A percentile compares a stretch with the other conserved stretches of the same genome.
Conservation (phyloP, 1,140 invertebrate species). For the Zaprionus davidi region DNA sequence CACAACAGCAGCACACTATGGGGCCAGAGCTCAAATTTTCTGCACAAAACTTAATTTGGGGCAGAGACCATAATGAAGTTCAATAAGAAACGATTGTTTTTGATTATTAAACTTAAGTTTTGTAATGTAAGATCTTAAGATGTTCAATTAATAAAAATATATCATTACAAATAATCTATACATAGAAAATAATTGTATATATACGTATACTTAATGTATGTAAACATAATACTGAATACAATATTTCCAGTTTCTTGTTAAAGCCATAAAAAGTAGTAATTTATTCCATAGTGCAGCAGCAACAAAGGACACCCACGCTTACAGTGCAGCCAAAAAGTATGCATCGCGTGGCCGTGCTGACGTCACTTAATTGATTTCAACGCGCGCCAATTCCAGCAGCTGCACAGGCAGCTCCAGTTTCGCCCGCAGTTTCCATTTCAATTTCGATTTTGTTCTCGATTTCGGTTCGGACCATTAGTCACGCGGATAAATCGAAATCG, state of each 20-base stretch:
- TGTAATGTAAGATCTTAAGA: no score
- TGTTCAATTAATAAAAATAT: no score
- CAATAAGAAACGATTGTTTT: no score
- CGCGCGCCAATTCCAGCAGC: constrained; percentile 20
- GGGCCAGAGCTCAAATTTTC: neutral
- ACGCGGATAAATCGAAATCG: neutral
- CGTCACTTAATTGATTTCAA: constrained; percentile 42
- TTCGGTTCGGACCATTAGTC: constrained; percentile 1
- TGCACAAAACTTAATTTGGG: neutral
- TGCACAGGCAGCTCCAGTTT: neutral
- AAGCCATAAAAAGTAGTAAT: neutral
- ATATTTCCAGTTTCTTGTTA: neutral
- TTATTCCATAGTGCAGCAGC: neutral
- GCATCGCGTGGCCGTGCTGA: constrained; percentile 24
- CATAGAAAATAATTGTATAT: no score
- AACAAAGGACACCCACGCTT: neutral
- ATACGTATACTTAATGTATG: no score
- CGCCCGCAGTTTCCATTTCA: constrained; percentile 2
- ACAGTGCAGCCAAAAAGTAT: constrained; percentile 22
- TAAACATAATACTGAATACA: neutral
- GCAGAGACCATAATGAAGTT: no score
- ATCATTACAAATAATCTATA: no score
- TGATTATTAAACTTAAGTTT: no score
- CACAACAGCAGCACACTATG: neutral
- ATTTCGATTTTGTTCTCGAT: neutral